Percentiles rank a stretch among this genome's conserved stretches.
phyloP scores from a whole-genome alignment of 2,797 vertebrate species.

The Acomys russatus region DNA sequence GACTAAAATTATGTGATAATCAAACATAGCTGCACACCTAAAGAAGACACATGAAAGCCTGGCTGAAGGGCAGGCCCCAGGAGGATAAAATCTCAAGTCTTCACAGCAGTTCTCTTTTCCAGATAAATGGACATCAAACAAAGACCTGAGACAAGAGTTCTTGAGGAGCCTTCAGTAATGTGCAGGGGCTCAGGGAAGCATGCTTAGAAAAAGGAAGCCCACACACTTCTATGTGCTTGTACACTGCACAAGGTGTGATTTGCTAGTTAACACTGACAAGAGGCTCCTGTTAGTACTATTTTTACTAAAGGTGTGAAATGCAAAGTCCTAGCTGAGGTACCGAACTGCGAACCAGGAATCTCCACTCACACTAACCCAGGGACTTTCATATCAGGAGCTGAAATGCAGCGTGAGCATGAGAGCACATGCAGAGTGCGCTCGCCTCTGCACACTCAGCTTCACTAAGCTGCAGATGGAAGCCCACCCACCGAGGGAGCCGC shows the following conservation, averaged over 20 bases:
- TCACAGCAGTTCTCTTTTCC: neutral
- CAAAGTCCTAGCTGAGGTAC: neutral
- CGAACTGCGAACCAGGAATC: neutral
- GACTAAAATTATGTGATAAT: neutral
- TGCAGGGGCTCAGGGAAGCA: neutral
- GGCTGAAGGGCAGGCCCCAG: neutral
- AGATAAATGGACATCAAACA: neutral
- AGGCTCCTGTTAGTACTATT: conserved; percentile 54
- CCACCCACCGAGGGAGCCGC: neutral
- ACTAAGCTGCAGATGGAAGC: neutral
- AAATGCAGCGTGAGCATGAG: neutral
- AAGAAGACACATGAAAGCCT: neutral
- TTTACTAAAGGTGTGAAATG: neutral
- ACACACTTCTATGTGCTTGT: neutral
- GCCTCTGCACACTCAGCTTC: neutral
- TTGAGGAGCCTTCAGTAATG: neutral
- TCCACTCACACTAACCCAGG: neutral
- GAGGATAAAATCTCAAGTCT: neutral
- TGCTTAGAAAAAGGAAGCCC: neutral
- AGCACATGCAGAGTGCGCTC: neutral
- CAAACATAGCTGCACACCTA: neutral
- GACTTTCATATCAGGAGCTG: neutral
- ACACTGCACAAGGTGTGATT: neutral
- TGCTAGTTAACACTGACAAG: neutral
- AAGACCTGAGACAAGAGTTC: neutral